Evolutionary conservation across 2,888 invertebrate genomes (phyloP).

Genomic region (Pseudolycoriella hygida): DNA sequence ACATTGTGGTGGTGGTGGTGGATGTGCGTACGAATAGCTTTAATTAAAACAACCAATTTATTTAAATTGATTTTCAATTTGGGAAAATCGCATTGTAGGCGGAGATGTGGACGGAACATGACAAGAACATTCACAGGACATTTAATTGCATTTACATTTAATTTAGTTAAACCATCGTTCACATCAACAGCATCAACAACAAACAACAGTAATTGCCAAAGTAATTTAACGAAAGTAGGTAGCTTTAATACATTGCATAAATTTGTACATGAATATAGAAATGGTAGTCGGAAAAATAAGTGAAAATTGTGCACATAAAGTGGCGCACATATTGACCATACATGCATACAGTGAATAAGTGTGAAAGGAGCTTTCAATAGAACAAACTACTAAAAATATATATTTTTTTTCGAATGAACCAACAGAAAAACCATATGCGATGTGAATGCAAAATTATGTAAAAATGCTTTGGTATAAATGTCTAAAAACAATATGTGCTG

Average conservation of each 20-base stretch:
- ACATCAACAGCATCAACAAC: not conserved
- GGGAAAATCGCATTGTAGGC: not conserved
- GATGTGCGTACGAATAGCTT: not conserved
- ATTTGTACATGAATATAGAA: not conserved
- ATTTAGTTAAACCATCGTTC: not conserved
- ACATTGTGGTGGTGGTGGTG: not conserved
- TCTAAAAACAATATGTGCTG: slow-evolving; percentile 7
- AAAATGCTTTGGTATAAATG: slow-evolving; percentile 4
- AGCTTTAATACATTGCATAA: slow-evolving; percentile 2
- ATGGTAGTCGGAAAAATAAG: not conserved
- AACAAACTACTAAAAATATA: not conserved
- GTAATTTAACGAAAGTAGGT: slow-evolving; percentile 6
- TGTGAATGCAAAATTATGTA: not conserved
- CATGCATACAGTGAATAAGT: not conserved
- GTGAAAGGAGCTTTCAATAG: not conserved
- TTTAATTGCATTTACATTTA: not conserved
- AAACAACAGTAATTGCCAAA: slow-evolving; percentile 3
- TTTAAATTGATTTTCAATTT: not conserved
- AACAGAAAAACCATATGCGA: too few relatives aligned
- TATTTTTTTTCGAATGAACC: not conserved
- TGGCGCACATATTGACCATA: not conserved
- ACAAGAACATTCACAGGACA: not conserved
- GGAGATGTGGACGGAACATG: not conserved
- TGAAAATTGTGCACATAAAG: not conserved
- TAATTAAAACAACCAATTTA: not conserved